Evolutionary conservation across 1,140 invertebrate species (phyloP).

Genomic region (Steinernema feltiae): DNA sequence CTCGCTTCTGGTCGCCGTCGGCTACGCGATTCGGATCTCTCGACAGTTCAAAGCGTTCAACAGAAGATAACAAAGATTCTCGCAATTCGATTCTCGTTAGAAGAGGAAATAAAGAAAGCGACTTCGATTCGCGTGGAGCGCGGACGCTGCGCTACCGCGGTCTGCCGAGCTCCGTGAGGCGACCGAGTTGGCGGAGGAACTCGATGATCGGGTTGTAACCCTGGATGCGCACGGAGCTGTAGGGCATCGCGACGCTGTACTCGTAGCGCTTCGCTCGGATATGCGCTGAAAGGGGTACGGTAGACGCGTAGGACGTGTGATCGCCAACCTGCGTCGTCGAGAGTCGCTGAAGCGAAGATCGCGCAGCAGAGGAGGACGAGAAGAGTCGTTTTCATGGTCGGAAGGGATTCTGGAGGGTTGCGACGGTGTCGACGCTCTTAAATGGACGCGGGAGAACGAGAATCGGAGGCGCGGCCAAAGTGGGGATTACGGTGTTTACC

Average conservation of each 20-base stretch:
- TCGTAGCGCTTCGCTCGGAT: not conserved
- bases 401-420: not conserved
- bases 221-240: not conserved
- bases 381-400: not conserved
- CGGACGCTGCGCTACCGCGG: too few relatives aligned
- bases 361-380: not conserved
- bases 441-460: not conserved
- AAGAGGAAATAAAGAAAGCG: too few relatives aligned
- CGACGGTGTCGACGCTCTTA: not conserved
- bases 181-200: not conserved
- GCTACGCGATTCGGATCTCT: not conserved
- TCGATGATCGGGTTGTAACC: not conserved
- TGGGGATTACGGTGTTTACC: not conserved
- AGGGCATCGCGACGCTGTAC: not conserved
- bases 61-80: not conserved
- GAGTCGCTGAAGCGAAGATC: not conserved
- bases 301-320: too few relatives aligned
- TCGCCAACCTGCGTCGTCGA: not conserved
- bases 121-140: too few relatives aligned
- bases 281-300: not conserved
- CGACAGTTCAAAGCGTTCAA: constrained; percentile 11
- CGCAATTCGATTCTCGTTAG: too few relatives aligned
- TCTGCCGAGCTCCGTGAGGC: not conserved
- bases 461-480: not conserved
- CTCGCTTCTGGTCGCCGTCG: not conserved